Evolutionary conservation across 2,797 vertebrate species (phyloP).

Genomic region (Tapirus indicus): DNA sequence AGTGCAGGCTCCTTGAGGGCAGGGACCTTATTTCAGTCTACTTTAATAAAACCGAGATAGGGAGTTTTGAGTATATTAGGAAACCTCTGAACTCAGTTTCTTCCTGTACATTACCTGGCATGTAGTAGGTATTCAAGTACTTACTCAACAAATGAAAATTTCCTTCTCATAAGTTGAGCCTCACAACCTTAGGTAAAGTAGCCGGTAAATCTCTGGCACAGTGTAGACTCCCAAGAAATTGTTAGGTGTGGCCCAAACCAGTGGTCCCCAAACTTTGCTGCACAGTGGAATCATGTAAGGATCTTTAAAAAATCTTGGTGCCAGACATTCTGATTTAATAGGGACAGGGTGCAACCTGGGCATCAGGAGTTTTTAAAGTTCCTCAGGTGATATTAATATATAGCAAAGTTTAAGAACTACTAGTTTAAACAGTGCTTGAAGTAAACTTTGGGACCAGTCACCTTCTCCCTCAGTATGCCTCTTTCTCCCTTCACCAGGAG

Average conservation of each 20-base stretch:
- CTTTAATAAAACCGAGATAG: not conserved
- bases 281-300: not conserved
- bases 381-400: not conserved
- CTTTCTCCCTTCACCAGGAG: conserved; percentile 86
- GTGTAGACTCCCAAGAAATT: not conserved
- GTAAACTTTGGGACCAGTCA: not conserved
- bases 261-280: not conserved
- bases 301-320: not conserved
- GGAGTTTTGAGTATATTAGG: not conserved
- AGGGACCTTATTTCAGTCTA: not conserved
- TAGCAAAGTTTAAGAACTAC: not conserved
- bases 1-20: not conserved
- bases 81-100: not conserved
- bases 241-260: not conserved
- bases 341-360: not conserved
- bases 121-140: not conserved
- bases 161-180: not conserved
- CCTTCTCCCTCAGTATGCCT: not conserved
- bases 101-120: not conserved
- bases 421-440: not conserved
- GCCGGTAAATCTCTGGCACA: not conserved
- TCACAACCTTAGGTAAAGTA: not conserved
- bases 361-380: not conserved
- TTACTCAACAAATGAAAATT: conserved; percentile 28
- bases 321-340: not conserved